phyloP scores from a whole-genome alignment of 2,113 vertebrate genomes.

The Damaliscus lunatus region DNA sequence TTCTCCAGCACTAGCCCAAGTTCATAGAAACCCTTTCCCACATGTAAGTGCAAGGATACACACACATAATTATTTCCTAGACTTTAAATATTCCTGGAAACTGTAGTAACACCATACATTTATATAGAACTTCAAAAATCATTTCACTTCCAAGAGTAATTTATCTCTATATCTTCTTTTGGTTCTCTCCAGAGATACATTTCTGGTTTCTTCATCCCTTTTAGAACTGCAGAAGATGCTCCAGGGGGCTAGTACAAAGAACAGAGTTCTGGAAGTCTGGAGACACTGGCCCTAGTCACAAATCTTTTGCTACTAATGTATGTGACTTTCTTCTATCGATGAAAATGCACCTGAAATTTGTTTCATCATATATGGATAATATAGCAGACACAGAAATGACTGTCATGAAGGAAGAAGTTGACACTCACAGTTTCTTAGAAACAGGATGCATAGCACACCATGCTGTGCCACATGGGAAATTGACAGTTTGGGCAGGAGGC shows the following conservation, averaged over 20 bases:
- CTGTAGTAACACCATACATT: not conserved
- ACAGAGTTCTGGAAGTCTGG: not conserved
- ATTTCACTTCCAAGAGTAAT: not conserved
- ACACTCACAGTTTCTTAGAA: not conserved
- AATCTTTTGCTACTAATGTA: not conserved
- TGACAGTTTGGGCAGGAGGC: not conserved
- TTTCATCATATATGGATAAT: not conserved
- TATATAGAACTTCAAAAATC: not conserved
- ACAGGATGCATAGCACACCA: not conserved
- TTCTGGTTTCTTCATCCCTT: not conserved
- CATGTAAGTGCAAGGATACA: not conserved
- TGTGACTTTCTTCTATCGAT: not conserved
- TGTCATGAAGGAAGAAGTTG: not conserved
- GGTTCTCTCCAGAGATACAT: not conserved
- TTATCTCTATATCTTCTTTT: not conserved
- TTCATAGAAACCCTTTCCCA: not conserved
- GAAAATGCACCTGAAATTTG: not conserved
- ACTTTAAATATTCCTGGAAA: not conserved
- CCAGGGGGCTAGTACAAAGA: not conserved
- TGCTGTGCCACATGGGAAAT: accelerated
- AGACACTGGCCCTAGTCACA: not conserved
- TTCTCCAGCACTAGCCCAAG: not conserved
- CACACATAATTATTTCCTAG: not conserved
- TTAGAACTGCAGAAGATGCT: not conserved
- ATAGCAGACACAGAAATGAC: not conserved